Percentiles rank a stretch among this genome's conserved stretches.
These are phyloP conservation scores for Diplazon laetatorius DNA, from an alignment of 2,888 invertebrate genomes.

Conservation along the genomic window DNA sequence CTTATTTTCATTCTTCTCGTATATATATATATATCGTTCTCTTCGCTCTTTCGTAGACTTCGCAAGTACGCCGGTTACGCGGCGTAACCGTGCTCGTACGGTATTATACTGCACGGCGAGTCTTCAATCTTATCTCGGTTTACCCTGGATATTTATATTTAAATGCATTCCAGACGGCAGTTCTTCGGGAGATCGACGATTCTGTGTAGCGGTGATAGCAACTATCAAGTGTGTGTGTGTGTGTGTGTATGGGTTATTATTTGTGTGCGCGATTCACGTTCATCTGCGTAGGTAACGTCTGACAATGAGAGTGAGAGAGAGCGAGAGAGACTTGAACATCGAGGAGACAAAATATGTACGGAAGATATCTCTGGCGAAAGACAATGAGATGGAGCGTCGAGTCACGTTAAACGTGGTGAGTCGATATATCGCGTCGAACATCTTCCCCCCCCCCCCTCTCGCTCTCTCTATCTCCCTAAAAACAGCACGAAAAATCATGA, in stretches of 20 bases:
- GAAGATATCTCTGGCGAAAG: constrained; percentile 34
- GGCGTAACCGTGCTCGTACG: constrained; percentile 49
- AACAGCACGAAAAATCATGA: constrained; percentile 4
- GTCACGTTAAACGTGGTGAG: constrained; percentile 43
- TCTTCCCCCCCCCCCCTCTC: background rate
- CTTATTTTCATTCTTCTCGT: background rate
- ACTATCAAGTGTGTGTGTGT: background rate
- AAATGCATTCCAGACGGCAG: constrained; percentile 69
- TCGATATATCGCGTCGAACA: constrained; percentile 31
- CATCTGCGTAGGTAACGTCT: constrained; percentile 39
- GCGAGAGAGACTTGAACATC: constrained; percentile 20
- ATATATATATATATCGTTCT: background rate
- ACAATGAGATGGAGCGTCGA: constrained; percentile 57
- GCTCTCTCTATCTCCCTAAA: background rate
- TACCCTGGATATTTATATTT: constrained; percentile 73
- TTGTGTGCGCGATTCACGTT: constrained; percentile 1
- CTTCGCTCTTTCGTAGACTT: constrained; percentile 1
- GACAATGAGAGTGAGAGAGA: constrained; percentile 28
- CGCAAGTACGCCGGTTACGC: background rate
- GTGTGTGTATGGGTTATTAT: background rate
- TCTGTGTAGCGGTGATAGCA: background rate
- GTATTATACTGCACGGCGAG: constrained; percentile 33
- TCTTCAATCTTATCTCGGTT: constrained; percentile 63
- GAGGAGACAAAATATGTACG: constrained; percentile 15
- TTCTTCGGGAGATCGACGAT: constrained; percentile 23